Conservation (phyloP, 2,888 invertebrate species). For the Macrosiphum euphorbiae region DNA sequence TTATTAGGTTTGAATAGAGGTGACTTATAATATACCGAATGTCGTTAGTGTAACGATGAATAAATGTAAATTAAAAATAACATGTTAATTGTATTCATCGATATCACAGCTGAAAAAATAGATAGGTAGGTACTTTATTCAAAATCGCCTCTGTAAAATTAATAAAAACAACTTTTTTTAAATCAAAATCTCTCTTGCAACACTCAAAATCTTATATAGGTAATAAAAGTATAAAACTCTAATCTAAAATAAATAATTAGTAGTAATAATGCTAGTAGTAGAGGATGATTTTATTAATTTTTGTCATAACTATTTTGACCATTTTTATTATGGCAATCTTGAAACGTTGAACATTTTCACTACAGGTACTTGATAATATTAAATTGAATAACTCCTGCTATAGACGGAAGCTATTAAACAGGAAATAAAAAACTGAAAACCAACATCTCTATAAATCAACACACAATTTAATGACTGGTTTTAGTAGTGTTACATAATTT, state of each 20-base stretch:
- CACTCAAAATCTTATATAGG: too few species aligned
- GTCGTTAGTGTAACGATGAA: too few species aligned
- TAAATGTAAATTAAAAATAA: too few species aligned
- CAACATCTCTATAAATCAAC: not conserved
- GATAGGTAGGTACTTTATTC: too few species aligned
- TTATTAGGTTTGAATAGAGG: too few species aligned
- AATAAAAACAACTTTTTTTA: too few species aligned
- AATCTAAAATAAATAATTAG: not conserved
- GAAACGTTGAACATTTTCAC: not conserved
- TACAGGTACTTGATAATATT: not conserved
- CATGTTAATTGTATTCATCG: too few species aligned
- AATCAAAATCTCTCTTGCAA: too few species aligned
- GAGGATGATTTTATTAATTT: not conserved
- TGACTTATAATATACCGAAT: too few species aligned
- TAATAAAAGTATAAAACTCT: too few species aligned
- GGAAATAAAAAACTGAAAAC: not conserved
- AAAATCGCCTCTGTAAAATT: too few species aligned
- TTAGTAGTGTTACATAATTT: not conserved
- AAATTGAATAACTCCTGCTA: not conserved
- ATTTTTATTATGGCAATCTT: not conserved
- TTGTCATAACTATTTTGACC: not conserved
- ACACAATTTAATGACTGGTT: slow-evolving; percentile 8
- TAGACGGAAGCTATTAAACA: not conserved
- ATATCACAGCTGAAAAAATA: too few species aligned
- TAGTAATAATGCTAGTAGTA: not conserved